Evolutionary conservation across 2,888 invertebrate genomes (phyloP).

Genomic region (Gryllus longicercus): DNA sequence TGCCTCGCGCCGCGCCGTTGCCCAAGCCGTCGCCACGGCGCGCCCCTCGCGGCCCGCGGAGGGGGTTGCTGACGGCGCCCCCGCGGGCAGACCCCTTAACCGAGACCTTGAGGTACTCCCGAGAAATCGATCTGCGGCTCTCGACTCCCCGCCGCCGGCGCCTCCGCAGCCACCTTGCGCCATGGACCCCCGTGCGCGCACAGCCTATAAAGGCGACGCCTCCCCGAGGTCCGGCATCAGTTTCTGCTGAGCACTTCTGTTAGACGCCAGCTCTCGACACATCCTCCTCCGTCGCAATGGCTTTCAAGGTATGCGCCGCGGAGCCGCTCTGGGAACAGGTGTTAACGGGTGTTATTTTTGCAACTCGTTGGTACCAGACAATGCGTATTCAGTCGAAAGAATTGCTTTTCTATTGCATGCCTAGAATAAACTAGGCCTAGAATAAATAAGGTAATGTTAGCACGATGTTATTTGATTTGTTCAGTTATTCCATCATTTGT

Average conservation of each 20-base stretch:
- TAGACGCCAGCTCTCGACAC: background rate
- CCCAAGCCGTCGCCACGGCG: too few relatives aligned
- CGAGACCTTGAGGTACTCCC: background rate
- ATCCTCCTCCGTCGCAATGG: conserved; percentile 26
- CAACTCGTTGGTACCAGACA: background rate
- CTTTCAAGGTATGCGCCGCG: conserved; percentile 33
- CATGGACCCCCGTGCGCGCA: background rate
- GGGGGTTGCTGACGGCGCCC: background rate
- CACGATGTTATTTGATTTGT: too few relatives aligned
- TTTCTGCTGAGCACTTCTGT: background rate
- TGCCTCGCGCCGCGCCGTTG: too few relatives aligned
- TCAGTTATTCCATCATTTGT: too few relatives aligned
- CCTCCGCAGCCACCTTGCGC: background rate
- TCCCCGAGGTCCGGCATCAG: background rate
- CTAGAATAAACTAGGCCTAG: too few relatives aligned
- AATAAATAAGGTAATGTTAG: too few relatives aligned
- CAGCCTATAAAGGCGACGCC: conserved; percentile 6
- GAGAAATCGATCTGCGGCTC: too few relatives aligned
- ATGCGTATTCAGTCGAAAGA: background rate
- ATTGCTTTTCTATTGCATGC: too few relatives aligned
- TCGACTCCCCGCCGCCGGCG: background rate
- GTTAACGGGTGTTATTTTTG: background rate
- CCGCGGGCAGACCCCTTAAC: background rate
- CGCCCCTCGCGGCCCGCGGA: background rate
- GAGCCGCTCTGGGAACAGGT: too few relatives aligned